phyloP scores from a whole-genome alignment of 2,113 vertebrate species.

The Coregonus clupeaformis region DNA sequence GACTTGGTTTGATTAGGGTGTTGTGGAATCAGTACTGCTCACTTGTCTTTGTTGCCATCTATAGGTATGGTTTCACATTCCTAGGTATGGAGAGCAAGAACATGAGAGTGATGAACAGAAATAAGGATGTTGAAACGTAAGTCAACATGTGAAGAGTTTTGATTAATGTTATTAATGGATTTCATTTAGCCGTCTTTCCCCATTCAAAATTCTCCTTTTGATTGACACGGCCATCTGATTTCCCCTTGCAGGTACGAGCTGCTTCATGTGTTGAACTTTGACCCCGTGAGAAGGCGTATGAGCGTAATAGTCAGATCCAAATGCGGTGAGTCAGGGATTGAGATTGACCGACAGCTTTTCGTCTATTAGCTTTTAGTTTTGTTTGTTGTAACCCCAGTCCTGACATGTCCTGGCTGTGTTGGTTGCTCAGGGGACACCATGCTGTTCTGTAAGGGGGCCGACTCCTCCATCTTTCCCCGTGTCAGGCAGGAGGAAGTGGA shows the following conservation, averaged over 20 bases:
- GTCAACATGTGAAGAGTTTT: constrained; percentile 40
- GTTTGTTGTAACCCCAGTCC: background rate
- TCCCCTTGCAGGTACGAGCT: constrained; percentile 83
- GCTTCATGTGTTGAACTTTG: constrained; percentile 92
- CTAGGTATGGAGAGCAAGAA: constrained; percentile 84
- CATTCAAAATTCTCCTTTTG: background rate
- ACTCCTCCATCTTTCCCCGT: constrained; percentile 91
- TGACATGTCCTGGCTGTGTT: background rate
- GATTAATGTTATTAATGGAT: background rate
- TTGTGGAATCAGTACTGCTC: background rate
- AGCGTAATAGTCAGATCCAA: constrained; percentile 88
- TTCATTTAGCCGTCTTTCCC: background rate
- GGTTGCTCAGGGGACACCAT: constrained; percentile 79
- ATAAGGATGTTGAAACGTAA: constrained; percentile 89
- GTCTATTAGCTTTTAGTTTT: background rate
- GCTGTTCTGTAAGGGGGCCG: constrained; percentile 97
- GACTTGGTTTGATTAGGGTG: background rate
- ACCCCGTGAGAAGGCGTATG: constrained; percentile 93
- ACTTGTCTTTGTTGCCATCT: constrained; percentile 65
- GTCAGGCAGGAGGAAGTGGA: constrained; percentile 87
- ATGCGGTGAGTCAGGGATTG: constrained; percentile 72
- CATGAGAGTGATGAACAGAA: constrained; percentile 89
- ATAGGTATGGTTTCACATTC: constrained; percentile 95
- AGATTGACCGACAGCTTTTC: background rate
- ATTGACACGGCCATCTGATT: background rate